A percentile compares a stretch with the other conserved stretches of the same genome.
phyloP scores from a whole-genome alignment of 2,797 vertebrate genomes.

The Acipenser ruthenus region DNA sequence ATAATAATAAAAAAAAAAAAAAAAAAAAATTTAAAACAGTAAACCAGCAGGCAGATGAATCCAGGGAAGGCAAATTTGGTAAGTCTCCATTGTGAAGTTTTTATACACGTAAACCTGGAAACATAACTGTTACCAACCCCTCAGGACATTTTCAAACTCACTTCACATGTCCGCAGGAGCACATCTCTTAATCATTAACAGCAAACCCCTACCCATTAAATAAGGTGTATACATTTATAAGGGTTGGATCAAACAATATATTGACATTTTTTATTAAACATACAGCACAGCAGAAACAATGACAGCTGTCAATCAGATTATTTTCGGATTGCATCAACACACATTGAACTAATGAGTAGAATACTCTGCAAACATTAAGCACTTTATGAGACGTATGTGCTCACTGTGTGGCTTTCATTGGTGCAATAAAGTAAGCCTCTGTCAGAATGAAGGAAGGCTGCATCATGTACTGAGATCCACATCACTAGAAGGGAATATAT shows the following conservation, averaged over 20 bases:
- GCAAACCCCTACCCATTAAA: neutral
- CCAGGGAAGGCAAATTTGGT: slow-evolving; percentile 26
- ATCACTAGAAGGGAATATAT: too few relatives aligned
- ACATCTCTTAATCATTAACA: neutral
- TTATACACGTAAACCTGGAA: slow-evolving; percentile 10
- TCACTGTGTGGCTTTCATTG: too few relatives aligned
- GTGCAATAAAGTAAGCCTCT: too few relatives aligned
- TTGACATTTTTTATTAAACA: neutral
- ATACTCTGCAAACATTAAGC: neutral
- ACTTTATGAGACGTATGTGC: too few relatives aligned
- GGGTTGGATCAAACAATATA: slow-evolving; percentile 4
- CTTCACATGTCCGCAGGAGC: neutral
- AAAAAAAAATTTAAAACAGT: slow-evolving; percentile 5
- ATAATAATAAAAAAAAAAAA: slow-evolving; percentile 17
- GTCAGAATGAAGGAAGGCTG: too few relatives aligned
- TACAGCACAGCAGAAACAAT: neutral
- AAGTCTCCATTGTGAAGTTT: slow-evolving; percentile 21
- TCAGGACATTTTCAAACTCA: neutral
- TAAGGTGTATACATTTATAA: neutral
- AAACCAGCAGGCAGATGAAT: slow-evolving; percentile 8
- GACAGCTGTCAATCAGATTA: neutral
- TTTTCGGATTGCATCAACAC: neutral
- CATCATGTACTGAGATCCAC: too few relatives aligned
- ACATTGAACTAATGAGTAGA: neutral
- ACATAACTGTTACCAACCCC: slow-evolving; percentile 2